Percentiles rank a stretch among this genome's conserved stretches.
Conservation (phyloP, 2,888 invertebrate species). For the Seladonia tumulorum region DNA sequence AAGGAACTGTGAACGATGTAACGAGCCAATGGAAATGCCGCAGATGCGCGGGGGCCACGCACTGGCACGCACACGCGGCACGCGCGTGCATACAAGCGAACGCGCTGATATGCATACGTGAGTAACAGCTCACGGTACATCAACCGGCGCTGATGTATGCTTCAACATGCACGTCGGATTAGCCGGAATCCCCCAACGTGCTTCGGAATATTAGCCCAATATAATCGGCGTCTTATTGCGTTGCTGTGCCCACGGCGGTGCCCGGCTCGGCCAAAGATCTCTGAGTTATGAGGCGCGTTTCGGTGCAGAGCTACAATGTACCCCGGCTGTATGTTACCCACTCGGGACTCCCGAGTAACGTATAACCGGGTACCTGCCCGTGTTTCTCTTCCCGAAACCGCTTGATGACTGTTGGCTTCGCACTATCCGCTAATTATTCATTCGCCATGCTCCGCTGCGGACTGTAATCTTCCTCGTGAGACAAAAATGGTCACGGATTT, state of each 20-base stretch:
- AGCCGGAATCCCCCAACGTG: slow-evolving; percentile 74
- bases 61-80: neutral
- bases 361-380: neutral
- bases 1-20: slow-evolving; percentile 44
- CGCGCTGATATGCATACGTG: slow-evolving; percentile 52
- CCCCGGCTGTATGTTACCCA: neutral
- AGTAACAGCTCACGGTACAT: slow-evolving; percentile 53
- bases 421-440: neutral
- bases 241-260: neutral
- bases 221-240: slow-evolving; percentile 74
- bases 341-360: slow-evolving; percentile 6
- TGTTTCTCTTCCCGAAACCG: slow-evolving; percentile 6
- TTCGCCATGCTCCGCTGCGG: neutral
- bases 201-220: slow-evolving; percentile 74
- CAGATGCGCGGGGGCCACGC: slow-evolving; percentile 20
- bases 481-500: neutral
- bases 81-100: slow-evolving; percentile 36
- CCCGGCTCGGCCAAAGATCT: neutral
- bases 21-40: slow-evolving; percentile 53
- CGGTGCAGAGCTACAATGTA: neutral
- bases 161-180: slow-evolving; percentile 77
- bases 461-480: neutral
- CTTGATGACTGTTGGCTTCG: neutral
- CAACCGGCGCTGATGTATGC: slow-evolving; percentile 75
- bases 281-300: neutral